These are phyloP conservation scores for Ornithorhynchus anatinus DNA, from an alignment of 2,113 vertebrate species.

Conservation along the genomic window DNA sequence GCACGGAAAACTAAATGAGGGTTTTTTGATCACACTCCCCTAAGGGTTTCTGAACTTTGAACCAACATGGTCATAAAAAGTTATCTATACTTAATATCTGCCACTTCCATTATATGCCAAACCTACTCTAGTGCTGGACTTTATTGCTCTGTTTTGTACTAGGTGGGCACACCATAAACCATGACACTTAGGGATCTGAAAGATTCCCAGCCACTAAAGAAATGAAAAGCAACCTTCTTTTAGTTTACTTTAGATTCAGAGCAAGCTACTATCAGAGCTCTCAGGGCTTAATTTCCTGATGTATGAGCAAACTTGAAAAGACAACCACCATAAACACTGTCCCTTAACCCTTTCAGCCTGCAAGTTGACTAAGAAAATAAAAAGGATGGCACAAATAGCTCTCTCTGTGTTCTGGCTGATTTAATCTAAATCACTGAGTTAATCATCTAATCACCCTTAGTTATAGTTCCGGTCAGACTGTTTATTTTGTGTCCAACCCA, in stretches of 20 bases:
- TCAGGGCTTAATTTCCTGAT: neutral
- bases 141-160: no score
- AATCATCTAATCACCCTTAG: no score
- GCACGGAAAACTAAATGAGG: neutral
- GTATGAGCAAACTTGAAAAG: no score
- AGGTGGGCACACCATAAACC: neutral
- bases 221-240: neutral
- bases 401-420: neutral
- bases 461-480: no score
- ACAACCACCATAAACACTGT: neutral
- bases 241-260: neutral
- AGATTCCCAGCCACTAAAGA: neutral
- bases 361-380: neutral
- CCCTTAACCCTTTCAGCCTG: neutral
- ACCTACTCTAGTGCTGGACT: conserved; percentile 3
- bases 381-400: neutral
- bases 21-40: neutral
- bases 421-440: no score
- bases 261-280: neutral
- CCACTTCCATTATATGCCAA: neutral
- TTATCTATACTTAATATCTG: neutral
- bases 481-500: no score
- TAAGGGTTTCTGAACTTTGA: conserved; percentile 54
- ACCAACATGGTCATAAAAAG: conserved; percentile 30
- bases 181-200: neutral